phyloP scores from a whole-genome alignment of 2,113 vertebrate genomes.

The Apteryx owenii region DNA sequence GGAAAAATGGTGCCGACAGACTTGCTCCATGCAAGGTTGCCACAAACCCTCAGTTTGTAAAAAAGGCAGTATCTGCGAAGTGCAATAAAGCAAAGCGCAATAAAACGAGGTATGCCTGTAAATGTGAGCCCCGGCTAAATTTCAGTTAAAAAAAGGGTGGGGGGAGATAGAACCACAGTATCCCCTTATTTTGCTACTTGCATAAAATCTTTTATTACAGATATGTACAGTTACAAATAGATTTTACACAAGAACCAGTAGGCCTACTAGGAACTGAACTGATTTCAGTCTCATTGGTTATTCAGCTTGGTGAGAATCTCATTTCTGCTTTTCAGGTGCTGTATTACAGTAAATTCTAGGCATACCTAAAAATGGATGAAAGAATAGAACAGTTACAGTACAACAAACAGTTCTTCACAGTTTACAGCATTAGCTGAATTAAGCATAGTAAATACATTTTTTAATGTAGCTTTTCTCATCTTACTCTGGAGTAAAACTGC shows the following conservation, averaged over 20 bases:
- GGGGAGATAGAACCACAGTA: not conserved
- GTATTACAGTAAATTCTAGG: not conserved
- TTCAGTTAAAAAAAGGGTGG: not conserved
- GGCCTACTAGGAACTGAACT: not conserved
- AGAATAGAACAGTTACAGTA: not conserved
- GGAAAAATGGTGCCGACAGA: too few species aligned
- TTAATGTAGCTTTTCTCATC: not conserved
- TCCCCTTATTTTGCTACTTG: not conserved
- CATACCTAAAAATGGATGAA: conserved; percentile 32
- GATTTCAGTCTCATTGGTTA: not conserved
- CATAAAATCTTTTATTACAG: not conserved
- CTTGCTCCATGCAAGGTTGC: too few species aligned
- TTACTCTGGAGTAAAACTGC: not conserved
- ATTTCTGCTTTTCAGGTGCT: not conserved
- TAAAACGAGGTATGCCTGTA: not conserved
- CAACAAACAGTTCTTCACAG: not conserved
- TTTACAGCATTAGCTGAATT: not conserved
- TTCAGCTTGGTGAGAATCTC: not conserved
- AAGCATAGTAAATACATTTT: not conserved
- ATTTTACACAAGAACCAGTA: not conserved
- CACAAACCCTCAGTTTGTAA: too few species aligned
- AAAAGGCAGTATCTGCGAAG: too few species aligned
- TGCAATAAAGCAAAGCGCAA: too few species aligned
- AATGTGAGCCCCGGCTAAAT: not conserved
- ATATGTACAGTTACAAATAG: not conserved